phyloP scores from a whole-genome alignment of 2,888 invertebrate genomes.

The Camponotus fellah region DNA sequence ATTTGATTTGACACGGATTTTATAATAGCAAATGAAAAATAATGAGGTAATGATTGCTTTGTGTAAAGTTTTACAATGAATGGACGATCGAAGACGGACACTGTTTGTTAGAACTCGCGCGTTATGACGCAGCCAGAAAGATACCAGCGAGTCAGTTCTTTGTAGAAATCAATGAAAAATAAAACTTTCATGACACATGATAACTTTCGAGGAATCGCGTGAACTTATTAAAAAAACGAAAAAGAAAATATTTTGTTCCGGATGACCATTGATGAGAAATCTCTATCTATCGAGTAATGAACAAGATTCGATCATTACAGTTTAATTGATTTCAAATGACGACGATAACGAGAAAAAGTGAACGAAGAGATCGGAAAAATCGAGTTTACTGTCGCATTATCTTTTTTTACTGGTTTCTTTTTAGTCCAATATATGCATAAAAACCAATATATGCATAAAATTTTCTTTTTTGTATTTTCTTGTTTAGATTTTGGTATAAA shows the following conservation, averaged over 20 bases:
- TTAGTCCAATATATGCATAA: not conserved
- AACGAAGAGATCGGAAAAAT: constrained; percentile 47
- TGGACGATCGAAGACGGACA: constrained; percentile 63
- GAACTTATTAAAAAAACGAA: constrained; percentile 13
- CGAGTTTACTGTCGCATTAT: constrained; percentile 29
- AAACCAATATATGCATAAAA: not conserved
- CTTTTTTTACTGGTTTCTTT: not conserved
- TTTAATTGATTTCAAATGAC: constrained; percentile 61
- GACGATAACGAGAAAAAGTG: constrained; percentile 49
- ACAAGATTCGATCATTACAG: constrained; percentile 49
- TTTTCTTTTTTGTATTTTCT: too few relatives aligned
- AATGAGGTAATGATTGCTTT: constrained; percentile 21
- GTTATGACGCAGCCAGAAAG: constrained; percentile 63
- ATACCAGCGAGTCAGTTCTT: constrained; percentile 64
- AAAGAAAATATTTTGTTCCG: not conserved
- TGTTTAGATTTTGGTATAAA: too few relatives aligned
- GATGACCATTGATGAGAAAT: constrained; percentile 7
- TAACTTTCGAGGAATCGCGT: not conserved
- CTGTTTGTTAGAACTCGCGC: constrained; percentile 31
- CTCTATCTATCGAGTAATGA: constrained; percentile 33
- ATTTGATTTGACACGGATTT: not conserved
- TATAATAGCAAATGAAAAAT: constrained; percentile 20
- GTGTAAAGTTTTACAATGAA: constrained; percentile 60
- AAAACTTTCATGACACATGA: constrained; percentile 66
- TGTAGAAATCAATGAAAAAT: constrained; percentile 67